Evolutionary conservation across 2,888 invertebrate species (phyloP).

Genomic region (Ophion ellenae): DNA sequence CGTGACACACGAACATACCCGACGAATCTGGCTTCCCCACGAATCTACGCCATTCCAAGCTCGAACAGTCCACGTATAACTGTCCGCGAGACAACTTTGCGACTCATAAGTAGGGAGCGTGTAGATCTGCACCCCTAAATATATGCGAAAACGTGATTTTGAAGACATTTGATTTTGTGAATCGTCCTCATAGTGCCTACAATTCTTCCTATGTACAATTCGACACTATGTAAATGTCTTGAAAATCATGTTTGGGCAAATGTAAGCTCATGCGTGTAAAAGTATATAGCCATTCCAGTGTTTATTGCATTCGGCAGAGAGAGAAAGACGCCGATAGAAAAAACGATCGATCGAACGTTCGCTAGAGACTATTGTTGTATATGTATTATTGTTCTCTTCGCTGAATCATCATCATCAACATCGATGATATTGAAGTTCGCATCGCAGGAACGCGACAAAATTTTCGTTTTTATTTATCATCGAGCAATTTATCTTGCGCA

Average conservation of each 20-base stretch:
- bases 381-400: constrained; percentile 11
- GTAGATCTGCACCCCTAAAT: neutral
- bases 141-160: neutral
- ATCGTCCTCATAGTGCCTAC: too few species aligned
- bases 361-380: constrained; percentile 2
- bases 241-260: too few species aligned
- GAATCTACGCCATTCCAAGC: constrained; percentile 19
- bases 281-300: neutral
- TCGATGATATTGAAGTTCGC: neutral
- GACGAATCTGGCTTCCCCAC: constrained; percentile 41
- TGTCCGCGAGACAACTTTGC: constrained; percentile 16
- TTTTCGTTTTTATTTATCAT: neutral
- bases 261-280: too few species aligned
- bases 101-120: neutral
- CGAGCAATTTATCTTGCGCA: neutral
- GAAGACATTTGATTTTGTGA: too few species aligned
- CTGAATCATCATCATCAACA: constrained; percentile 29
- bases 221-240: neutral
- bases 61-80: constrained; percentile 16
- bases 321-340: neutral
- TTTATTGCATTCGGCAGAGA: neutral
- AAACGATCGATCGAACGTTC: constrained; percentile 14
- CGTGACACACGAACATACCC: constrained; percentile 38
- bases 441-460: neutral
- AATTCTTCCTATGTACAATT: too few species aligned